These are phyloP conservation scores for Matsumyia berberina DNA, from an alignment of 2,888 invertebrate genomes.

Conservation along the genomic window DNA sequence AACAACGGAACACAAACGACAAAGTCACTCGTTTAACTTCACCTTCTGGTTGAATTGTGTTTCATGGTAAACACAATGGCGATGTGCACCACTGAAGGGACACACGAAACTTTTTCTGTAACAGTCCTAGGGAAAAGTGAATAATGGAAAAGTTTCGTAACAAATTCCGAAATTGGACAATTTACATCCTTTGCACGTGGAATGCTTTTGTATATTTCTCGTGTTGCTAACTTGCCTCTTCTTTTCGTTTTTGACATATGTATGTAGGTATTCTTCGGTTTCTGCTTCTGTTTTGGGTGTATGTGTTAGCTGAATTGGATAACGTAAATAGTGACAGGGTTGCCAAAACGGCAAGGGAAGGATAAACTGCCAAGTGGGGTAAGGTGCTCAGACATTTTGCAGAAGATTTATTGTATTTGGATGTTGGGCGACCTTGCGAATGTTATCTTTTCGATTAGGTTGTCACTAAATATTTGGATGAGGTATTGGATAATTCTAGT, in stretches of 20 bases:
- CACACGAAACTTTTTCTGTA: constrained; percentile 28
- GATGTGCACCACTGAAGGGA: constrained; percentile 40
- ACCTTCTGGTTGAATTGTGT: constrained; percentile 49
- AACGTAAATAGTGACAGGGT: constrained; percentile 27
- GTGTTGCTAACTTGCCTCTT: too few relatives aligned
- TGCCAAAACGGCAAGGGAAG: neutral
- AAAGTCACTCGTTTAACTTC: constrained; percentile 42
- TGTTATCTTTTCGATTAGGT: constrained; percentile 42
- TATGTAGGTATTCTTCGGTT: constrained; percentile 2
- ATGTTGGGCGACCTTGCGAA: constrained; percentile 41
- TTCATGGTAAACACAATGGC: constrained; percentile 24
- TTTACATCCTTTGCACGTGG: constrained; percentile 65
- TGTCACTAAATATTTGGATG: constrained; percentile 35
- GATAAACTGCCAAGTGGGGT: neutral
- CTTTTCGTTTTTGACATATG: neutral
- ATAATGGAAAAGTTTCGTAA: constrained; percentile 59
- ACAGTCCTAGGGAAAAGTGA: constrained; percentile 33
- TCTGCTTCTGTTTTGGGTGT: constrained; percentile 1
- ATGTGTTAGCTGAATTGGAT: neutral
- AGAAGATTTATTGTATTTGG: constrained; percentile 37
- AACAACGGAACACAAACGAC: constrained; percentile 10
- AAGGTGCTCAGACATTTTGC: constrained; percentile 15
- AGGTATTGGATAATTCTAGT: constrained; percentile 33
- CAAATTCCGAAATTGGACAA: constrained; percentile 62
- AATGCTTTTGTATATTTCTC: constrained; percentile 29